These are phyloP conservation scores for Agriopis marginaria DNA, from an alignment of 2,888 invertebrate species.

Conservation along the genomic window DNA sequence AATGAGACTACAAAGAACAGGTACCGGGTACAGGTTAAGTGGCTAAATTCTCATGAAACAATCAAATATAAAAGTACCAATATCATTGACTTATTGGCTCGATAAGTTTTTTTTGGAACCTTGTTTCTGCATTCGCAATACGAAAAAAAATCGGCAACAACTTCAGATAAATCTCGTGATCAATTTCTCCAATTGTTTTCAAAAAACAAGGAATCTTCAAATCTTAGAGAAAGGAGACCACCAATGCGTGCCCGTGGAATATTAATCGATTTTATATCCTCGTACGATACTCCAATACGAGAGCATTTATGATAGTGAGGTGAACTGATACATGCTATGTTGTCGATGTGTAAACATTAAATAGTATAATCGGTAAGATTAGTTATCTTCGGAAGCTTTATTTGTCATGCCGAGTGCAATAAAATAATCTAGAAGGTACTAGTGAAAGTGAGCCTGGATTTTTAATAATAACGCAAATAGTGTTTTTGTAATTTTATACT, in stretches of 20 bases:
- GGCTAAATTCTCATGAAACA: no score
- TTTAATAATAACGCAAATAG: neutral
- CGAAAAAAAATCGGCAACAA: conserved; percentile 8
- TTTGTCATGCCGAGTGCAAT: neutral
- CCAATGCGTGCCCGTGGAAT: conserved; percentile 62
- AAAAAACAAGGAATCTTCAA: conserved; percentile 54
- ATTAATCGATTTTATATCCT: conserved; percentile 74
- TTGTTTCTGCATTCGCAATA: conserved; percentile 4
- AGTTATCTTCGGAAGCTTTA: conserved; percentile 1
- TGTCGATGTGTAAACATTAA: conserved; percentile 17
- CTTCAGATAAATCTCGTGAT: conserved; percentile 21
- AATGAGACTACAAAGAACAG: neutral
- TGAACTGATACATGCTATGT: conserved; percentile 25
- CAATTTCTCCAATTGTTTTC: conserved; percentile 43
- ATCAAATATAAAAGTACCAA: no score
- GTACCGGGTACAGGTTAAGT: neutral
- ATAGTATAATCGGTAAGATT: neutral
- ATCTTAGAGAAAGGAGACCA: conserved; percentile 76
- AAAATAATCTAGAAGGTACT: neutral
- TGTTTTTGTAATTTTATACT: no score
- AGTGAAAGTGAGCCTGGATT: neutral
- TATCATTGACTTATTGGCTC: neutral
- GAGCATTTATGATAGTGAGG: conserved; percentile 48
- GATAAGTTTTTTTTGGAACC: neutral
- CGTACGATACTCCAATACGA: conserved; percentile 51